These are phyloP conservation scores for Cyrtonyx montezumae DNA, from an alignment of 2,113 vertebrate species.

Conservation along the genomic window DNA sequence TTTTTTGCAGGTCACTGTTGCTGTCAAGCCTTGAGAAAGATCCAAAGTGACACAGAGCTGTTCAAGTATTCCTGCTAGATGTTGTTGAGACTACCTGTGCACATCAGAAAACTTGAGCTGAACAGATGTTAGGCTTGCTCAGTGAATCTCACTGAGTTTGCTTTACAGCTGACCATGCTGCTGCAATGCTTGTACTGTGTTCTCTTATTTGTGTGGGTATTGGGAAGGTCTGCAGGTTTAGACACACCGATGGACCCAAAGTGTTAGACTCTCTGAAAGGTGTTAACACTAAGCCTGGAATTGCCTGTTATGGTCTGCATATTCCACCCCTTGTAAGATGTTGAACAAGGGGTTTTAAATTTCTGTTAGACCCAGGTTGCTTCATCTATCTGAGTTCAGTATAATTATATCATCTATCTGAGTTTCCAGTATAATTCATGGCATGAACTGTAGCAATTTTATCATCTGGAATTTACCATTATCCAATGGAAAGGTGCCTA, in stretches of 20 bases:
- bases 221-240: not conserved
- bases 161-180: accelerated
- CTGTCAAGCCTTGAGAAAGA: not conserved
- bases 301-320: not conserved
- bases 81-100: accelerated
- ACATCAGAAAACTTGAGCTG: accelerated
- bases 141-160: not conserved
- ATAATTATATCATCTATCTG: accelerated
- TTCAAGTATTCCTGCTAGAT: not conserved
- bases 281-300: not conserved
- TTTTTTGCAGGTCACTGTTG: not conserved
- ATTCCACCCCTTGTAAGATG: not conserved
- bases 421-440: accelerated
- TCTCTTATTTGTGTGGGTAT: not conserved
- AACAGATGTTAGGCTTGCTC: accelerated
- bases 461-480: not conserved
- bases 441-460: not conserved
- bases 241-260: accelerated
- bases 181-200: not conserved
- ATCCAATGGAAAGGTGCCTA: too few relatives aligned
- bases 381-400: accelerated
- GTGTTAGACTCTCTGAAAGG: not conserved
- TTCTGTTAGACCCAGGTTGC: not conserved
- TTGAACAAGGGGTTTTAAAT: not conserved
- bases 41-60: not conserved